Conservation (phyloP, 2,797 vertebrate species). For the Alfaro cultratus region DNA sequence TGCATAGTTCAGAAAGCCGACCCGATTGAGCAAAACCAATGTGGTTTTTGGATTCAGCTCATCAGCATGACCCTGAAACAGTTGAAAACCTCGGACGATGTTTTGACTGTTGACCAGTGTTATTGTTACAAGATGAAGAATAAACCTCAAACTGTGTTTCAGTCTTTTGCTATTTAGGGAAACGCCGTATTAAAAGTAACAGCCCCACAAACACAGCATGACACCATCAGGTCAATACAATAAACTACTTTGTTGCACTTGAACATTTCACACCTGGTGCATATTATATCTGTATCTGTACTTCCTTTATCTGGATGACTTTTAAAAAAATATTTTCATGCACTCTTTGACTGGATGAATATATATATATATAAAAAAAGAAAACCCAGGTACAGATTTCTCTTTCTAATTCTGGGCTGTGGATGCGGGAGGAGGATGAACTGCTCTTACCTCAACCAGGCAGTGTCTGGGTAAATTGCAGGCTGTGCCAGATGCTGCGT, state of each 20-base stretch:
- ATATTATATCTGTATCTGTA: background rate
- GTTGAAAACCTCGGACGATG: no score
- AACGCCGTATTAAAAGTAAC: background rate
- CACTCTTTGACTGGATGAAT: no score
- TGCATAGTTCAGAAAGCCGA: no score
- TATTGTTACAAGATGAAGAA: no score
- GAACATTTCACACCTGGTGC: background rate
- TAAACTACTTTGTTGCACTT: background rate
- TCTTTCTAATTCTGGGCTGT: background rate
- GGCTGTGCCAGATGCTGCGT: background rate
- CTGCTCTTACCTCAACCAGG: background rate
- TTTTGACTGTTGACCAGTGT: no score
- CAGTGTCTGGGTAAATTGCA: slow-evolving; percentile 1
- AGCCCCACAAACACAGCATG: background rate
- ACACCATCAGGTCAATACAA: background rate
- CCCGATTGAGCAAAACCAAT: no score
- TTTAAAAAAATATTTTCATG: no score
- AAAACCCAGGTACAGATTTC: background rate
- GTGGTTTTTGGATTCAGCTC: no score
- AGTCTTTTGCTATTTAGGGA: background rate
- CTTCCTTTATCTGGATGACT: background rate
- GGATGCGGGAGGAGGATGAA: background rate
- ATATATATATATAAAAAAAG: no score
- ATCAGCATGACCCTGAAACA: no score
- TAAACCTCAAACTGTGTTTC: no score